Base-by-base conservation (phyloP, 2,888 invertebrate genomes). In the Drosophila greeni region DNA sequence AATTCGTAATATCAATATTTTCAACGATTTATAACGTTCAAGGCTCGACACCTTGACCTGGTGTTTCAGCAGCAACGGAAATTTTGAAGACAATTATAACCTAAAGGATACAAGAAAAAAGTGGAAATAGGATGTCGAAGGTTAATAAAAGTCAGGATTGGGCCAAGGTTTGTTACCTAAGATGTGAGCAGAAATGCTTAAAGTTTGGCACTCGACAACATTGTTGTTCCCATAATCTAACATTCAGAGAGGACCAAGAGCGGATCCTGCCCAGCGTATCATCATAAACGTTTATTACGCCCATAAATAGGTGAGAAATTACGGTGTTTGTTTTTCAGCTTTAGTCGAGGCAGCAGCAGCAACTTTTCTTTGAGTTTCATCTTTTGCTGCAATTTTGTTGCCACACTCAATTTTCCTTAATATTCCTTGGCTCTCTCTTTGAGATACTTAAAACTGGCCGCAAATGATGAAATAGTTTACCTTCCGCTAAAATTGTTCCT, bases 201-300 rank as follows among this genome's bases (percentile, higher is more conserved):
- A 79, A 82, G 54, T 82, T 62, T 58, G 47, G 49, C 33, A 42
- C 33, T 43, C 37, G 57, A 34, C 67, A 68, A 84, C 78, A 79
- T 55, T 79, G 82, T 84, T 66, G 80, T 8, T 23, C 23, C 45
- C 66, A 52, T 49, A 54, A 53, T 70, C 66, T 70, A 66, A 70
- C 52, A 36, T 69, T 43, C 45, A 26, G 68, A 20, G 36, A 20
- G 26, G 42, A 20, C 23, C 16, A 36, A 12, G 16, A 29, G 14
- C 14, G 20, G 24, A 33, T 53, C 36, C 37, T 20, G 51, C 47
- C 40, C 23, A 52, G 42, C 64, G 72, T 72, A 84, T 85, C 82
- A 81, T 75, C 84, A 82, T 85, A 82, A 82, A 82, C 84, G 84
- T 82, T 82, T 85, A 82, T 85, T 76, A 68, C 84, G 60, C 66